Conservation (phyloP, 1,140 invertebrate species). For the Pogonognathellus flavescens region DNA sequence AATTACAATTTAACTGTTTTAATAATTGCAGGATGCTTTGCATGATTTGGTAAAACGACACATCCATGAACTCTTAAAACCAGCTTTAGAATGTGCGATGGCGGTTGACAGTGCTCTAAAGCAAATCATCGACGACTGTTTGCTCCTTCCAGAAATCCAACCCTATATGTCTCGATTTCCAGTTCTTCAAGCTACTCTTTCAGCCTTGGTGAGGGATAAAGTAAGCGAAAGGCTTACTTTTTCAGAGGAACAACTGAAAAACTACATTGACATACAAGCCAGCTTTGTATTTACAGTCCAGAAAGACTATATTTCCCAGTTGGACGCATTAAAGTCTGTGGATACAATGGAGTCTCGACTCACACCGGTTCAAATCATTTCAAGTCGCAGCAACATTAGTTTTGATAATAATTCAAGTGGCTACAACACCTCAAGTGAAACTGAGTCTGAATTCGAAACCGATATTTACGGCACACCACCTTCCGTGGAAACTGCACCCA, state of each 20-base stretch:
- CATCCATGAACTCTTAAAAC: constrained; percentile 94
- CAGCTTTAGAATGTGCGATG: constrained; percentile 95
- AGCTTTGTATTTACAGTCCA: constrained; percentile 97
- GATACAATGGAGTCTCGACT: constrained; percentile 69
- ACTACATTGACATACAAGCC: constrained; percentile 94
- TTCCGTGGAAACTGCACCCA: not conserved
- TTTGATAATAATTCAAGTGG: constrained; percentile 72
- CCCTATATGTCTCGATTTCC: constrained; percentile 94
- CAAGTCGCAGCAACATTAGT: no score
- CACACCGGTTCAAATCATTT: constrained; percentile 89
- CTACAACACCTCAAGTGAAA: not conserved
- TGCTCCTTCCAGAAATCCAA: constrained; percentile 81
- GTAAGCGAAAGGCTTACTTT: constrained; percentile 88
- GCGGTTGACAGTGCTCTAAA: constrained; percentile 99
- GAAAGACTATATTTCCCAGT: not conserved
- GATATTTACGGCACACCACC: not conserved
- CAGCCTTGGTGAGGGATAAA: constrained; percentile 96
- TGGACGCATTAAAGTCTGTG: not conserved
- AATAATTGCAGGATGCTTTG: constrained; percentile 75
- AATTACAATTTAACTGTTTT: no score
- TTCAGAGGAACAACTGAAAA: constrained; percentile 97
- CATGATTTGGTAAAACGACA: constrained; percentile 96
- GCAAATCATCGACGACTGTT: constrained; percentile 94
- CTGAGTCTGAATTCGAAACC: not conserved
- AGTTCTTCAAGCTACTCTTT: constrained; percentile 94